Conservation (phyloP, 2,797 vertebrate genomes). For the Ataeniobius toweri region DNA sequence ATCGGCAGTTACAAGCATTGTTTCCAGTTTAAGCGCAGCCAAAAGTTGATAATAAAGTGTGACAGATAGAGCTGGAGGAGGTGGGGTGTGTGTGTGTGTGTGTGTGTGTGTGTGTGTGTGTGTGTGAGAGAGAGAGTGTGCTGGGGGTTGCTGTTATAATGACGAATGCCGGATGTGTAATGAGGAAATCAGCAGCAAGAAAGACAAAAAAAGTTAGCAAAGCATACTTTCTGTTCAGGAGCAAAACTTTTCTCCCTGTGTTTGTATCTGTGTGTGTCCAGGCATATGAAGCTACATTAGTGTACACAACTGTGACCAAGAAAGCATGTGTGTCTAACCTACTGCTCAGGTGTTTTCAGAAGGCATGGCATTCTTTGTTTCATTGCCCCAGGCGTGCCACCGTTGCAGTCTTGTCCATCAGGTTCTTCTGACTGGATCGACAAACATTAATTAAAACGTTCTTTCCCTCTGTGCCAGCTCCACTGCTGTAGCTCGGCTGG, state of each 20-base stretch:
- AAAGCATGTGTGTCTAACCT: constrained; percentile 22
- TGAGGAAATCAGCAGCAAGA: constrained; percentile 68
- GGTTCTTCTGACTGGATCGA: constrained; percentile 77
- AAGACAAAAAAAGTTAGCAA: constrained; percentile 57
- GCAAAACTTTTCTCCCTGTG: constrained; percentile 18
- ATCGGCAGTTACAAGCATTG: constrained; percentile 26
- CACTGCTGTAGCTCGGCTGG: constrained; percentile 50
- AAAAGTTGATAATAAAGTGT: constrained; percentile 56
- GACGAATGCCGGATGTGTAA: constrained; percentile 59
- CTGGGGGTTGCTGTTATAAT: constrained; percentile 7
- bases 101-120: no score
- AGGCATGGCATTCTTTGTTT: constrained; percentile 49
- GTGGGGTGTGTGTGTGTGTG: neutral
- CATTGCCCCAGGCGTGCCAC: constrained; percentile 50
- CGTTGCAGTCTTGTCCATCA: constrained; percentile 75
- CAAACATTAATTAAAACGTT: constrained; percentile 71
- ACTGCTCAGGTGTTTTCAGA: constrained; percentile 37
- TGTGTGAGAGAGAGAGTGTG: neutral
- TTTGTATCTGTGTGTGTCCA: constrained; percentile 17
- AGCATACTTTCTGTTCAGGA: constrained; percentile 51
- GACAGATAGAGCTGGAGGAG: constrained; percentile 27
- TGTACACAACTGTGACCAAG: constrained; percentile 26
- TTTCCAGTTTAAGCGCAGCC: constrained; percentile 49
- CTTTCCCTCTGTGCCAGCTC: constrained; percentile 47
- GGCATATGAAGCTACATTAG: constrained; percentile 26